Evolutionary conservation across 2,888 invertebrate species (phyloP), one percentile per base, ranked within the genome.

Genomic region (Dugesia japonica): DNA sequence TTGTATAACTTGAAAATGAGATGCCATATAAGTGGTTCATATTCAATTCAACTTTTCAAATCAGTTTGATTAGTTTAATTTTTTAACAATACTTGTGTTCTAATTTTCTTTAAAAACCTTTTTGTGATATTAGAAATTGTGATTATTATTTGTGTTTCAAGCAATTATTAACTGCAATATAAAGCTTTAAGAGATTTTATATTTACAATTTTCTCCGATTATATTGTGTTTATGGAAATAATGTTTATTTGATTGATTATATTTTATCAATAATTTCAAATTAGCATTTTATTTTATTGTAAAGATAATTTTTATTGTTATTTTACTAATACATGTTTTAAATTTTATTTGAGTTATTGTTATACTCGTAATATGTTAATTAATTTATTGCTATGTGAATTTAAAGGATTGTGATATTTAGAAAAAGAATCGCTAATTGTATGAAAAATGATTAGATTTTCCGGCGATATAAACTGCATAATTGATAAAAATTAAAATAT

Each of bases 211-310:
- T 23, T 20, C n/a, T n/a, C n/a, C n/a, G n/a, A 56, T 56, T 56
- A 9, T n/a, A 31, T 4, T 56, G 20, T 56, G 4, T 23, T 1
- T 56, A 56, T 56, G 23, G 7, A 56, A 9, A 56, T 9, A 56
- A 4, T n/a, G 7, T 56, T 56, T 4, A 56, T 56, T 56, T 56
- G 1, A 4, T n/a, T 56, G 56, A 56, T 56, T 4, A 9, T 56
- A 13, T 56, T 9, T 20, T n/a, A 9, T 56, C 23, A 20, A 4
- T n/a, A 56, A 13, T 31, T 56, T n/a, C 4, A 56, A 23, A 9
- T 56, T 23, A n/a, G 56, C 56, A 56, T 56, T 56, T 56, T 56
- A 56, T 56, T 56, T 56, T 56, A 56, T 23, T 56, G 56, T 56
- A 56, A n/a, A 20, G 23, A 56, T 56, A 56, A 4, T 56, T 56